Evolutionary conservation across 2,888 invertebrate species (phyloP).

Genomic region (Formica aserva): DNA sequence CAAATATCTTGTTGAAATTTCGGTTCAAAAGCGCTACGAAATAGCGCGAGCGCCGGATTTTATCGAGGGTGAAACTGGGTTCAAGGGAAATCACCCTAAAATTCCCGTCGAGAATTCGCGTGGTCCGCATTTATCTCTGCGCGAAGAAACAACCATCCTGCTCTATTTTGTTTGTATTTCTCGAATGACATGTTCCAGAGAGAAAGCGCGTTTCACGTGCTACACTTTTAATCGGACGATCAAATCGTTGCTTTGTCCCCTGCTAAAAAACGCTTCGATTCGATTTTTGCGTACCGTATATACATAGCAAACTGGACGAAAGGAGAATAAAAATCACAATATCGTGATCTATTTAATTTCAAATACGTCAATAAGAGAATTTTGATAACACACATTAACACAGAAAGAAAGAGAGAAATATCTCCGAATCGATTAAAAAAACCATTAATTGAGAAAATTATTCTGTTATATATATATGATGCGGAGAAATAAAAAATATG

Average conservation of each 20-base stretch:
- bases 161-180: constrained; percentile 72
- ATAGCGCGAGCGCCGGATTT: neutral
- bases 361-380: neutral
- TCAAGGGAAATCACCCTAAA: constrained; percentile 40
- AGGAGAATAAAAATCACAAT: neutral
- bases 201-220: constrained; percentile 62
- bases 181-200: constrained; percentile 68
- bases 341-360: constrained; percentile 1
- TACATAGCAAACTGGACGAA: neutral
- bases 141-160: constrained; percentile 61
- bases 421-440: neutral
- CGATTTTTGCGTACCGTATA: constrained; percentile 65
- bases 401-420: neutral
- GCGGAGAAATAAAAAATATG: neutral
- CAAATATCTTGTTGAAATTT: constrained; percentile 61
- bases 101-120: constrained; percentile 8
- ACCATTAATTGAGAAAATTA: neutral
- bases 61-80: constrained; percentile 31
- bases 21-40: constrained; percentile 7
- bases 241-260: constrained; percentile 79
- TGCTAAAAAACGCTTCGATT: constrained; percentile 71
- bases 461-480: too few species aligned
- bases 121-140: constrained; percentile 63
- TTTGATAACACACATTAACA: neutral
- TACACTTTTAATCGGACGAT: constrained; percentile 75